Base-by-base conservation (phyloP, 1,140 invertebrate species). In the Leguminivora glycinivorella region DNA sequence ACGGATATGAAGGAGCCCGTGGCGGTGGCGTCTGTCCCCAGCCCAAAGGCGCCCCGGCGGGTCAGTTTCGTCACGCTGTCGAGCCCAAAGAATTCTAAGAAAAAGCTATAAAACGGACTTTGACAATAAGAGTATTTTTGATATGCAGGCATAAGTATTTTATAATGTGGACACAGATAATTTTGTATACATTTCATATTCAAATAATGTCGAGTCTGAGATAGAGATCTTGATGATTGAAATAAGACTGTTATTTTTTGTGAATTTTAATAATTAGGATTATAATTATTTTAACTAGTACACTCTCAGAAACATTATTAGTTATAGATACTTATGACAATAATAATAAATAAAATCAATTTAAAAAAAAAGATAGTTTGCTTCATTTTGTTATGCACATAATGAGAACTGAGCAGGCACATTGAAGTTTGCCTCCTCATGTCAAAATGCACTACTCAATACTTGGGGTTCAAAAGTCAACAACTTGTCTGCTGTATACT, bases 11-110 rank as follows among this genome's bases (percentile, higher is more conserved):
- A 75, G 63, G 70, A 81, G 40, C 79, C 78, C 68, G 86, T 71
- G 66, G 70, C 77, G 24, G 79, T 73, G 0, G 74, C 76, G 34
- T 56, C 79, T 0, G 77, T 68, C 4, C 74, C 76, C 0, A 85
- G 82, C 68, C 87, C 88, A 4, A 95, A 93, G 87, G 94, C 94
- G 0, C 95, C 94, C 0, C 83, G 95, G 34, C 87, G 95, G 75
- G 95, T 96, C 1, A 92, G 94, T 70, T 93, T 96, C 72, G 95
- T 95, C 34, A 96, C 95, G 26, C 84, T 96, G 34, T 95, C 95
- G 1, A 96, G 95, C 81, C 95, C 95, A 38, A 96, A 95, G 82
- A 93, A 93, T 71, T 87, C 91, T 75, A 95, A 94, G 84, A 95
- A 94, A 79, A 88, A 87, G 60, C 83, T 74, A 70, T 83, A 69